Base-by-base conservation (phyloP, 2,888 invertebrate species). In the Zonitis immaculata region DNA sequence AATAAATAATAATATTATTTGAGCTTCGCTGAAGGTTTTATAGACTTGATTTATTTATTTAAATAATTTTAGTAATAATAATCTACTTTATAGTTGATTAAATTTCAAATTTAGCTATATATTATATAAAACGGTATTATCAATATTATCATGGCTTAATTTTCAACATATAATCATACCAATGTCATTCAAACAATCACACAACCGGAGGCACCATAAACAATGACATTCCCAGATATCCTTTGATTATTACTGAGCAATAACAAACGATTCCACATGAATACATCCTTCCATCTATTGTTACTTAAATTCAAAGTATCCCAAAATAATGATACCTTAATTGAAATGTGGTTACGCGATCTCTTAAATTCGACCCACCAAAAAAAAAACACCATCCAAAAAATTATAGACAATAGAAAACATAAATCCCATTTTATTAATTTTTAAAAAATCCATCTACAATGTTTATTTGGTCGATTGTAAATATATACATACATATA, bases 101-200 rank as follows among this genome's bases (percentile, higher is more conserved):
- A n/a, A n/a, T n/a, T n/a, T n/a, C n/a, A n/a, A n/a, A n/a, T n/a
- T n/a, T n/a, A n/a, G n/a, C n/a, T n/a, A n/a, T n/a, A n/a, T n/a
- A n/a, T n/a, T n/a, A n/a, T n/a, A n/a, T n/a, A n/a, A n/a, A n/a
- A n/a, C n/a, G n/a, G n/a, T 39, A 39, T 9, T 39, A 39, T n/a
- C 39, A 39, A 39, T 39, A 39, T 39, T 39, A 39, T 20, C 20
- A 20, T 39, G 20, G 6, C 3, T 8, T 20, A 18, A 39, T 39
- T 7, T 32, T 32, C 32, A 14, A 4, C 18, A 20, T 20, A 20
- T 20, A 25, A 16, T 51, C 46, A 52, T 46, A 46, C 43, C 44
- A 50, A 50, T 44, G 52, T 52, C 52, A 52, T 30, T 49, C 43
- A 47, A 46, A 52, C 47, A 49, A 52, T 52, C 56, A 52, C 20